Conservation (phyloP, 1,140 invertebrate species). For the Drosophila kohkoa region DNA sequence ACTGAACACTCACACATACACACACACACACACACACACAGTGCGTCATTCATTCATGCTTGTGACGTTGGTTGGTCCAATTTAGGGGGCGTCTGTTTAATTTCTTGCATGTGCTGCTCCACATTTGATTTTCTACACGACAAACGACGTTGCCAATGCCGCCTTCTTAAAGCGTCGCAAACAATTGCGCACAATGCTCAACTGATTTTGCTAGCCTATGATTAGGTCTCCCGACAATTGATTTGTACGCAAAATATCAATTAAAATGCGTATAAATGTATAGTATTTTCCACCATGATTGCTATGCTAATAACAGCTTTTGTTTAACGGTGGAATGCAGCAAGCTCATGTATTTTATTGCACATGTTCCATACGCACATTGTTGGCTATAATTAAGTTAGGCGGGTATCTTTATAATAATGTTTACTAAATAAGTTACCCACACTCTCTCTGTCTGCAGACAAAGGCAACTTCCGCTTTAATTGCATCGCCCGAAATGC, state of each 20-base stretch:
- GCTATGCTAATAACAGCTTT: neutral
- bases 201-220: constrained; percentile 46
- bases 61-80: constrained; percentile 31
- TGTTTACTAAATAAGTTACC: constrained; percentile 22
- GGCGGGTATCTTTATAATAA: neutral
- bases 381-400: constrained; percentile 37
- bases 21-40: neutral
- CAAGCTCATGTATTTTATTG: neutral
- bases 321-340: neutral
- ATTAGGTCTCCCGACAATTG: constrained; percentile 29
- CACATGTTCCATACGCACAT: constrained; percentile 6
- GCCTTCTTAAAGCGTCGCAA: constrained; percentile 52
- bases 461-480: constrained; percentile 12
- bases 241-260: neutral
- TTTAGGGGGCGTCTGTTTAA: constrained; percentile 52
- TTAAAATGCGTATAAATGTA: neutral
- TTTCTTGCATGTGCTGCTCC: constrained; percentile 60
- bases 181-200: constrained; percentile 39
- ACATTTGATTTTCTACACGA: constrained; percentile 60
- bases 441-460: neutral
- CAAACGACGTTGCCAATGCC: no score
- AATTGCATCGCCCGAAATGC: constrained; percentile 16
- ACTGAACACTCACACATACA: constrained; percentile 40
- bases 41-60: constrained; percentile 30
- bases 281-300: neutral